Evolutionary conservation across 2,797 vertebrate species (phyloP).

Genomic region (Paedocypris micromegethes): DNA sequence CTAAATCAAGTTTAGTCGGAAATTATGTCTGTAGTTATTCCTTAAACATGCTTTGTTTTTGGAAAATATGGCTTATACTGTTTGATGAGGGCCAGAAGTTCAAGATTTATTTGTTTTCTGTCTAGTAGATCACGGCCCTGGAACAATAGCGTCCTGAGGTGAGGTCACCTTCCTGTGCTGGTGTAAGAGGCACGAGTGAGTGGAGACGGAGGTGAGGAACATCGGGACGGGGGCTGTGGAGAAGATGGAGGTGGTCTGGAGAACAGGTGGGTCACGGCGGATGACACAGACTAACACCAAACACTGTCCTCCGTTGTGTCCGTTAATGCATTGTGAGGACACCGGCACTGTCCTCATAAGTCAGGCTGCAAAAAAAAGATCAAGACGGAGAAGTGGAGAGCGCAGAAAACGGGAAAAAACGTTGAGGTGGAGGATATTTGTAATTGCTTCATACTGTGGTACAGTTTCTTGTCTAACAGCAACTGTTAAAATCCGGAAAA

Average conservation of each 20-base stretch:
- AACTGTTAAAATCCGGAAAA: slow-evolving; percentile 48
- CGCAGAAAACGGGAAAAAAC: slow-evolving; percentile 1
- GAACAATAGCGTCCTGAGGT: slow-evolving; percentile 18
- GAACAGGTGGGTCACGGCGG: slow-evolving; percentile 7
- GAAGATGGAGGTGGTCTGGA: slow-evolving; percentile 12
- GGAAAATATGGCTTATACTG: slow-evolving; percentile 27
- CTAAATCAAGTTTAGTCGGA: too few species aligned
- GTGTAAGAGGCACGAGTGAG: slow-evolving; percentile 40
- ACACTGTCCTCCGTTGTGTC: too few species aligned
- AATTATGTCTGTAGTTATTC: neutral
- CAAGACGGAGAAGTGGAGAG: slow-evolving; percentile 9
- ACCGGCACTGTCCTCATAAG: slow-evolving; percentile 31
- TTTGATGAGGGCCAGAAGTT: slow-evolving; percentile 9
- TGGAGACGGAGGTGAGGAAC: slow-evolving; percentile 1
- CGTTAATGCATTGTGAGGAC: too few species aligned
- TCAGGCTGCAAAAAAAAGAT: slow-evolving; percentile 12
- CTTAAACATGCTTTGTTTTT: neutral
- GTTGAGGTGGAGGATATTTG: slow-evolving; percentile 22
- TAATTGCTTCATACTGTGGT: slow-evolving; percentile 27
- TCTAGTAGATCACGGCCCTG: slow-evolving; percentile 13
- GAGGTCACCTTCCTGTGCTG: slow-evolving; percentile 24
- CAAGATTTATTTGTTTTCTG: slow-evolving; percentile 11
- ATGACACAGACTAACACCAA: slow-evolving; percentile 10
- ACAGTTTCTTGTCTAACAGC: slow-evolving; percentile 51
- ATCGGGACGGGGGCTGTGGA: slow-evolving; percentile 10